phyloP scores from a whole-genome alignment of 2,888 invertebrate genomes.

The Dinocampus coccinellae region DNA sequence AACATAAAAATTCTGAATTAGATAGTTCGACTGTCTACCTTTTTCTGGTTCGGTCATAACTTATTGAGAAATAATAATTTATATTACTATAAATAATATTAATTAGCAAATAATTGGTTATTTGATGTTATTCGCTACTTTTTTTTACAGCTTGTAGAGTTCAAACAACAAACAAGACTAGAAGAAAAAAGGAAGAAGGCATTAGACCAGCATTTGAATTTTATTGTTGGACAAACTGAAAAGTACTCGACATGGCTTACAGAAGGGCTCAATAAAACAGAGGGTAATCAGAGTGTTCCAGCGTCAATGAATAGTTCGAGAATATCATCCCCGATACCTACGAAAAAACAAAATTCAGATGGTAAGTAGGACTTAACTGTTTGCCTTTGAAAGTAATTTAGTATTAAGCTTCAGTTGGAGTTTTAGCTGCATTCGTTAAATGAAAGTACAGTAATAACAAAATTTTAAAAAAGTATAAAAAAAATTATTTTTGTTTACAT shows the following conservation, averaged over 20 bases:
- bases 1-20: constrained; percentile 58
- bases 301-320: constrained; percentile 68
- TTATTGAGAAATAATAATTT: constrained; percentile 45
- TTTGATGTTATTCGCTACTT: constrained; percentile 28
- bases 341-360: constrained; percentile 64
- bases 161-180: constrained; percentile 90
- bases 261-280: constrained; percentile 82
- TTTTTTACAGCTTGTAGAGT: constrained; percentile 83
- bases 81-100: background rate
- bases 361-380: constrained; percentile 54
- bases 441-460: too few species aligned
- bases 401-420: background rate
- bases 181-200: constrained; percentile 96
- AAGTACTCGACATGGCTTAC: constrained; percentile 93
- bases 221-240: constrained; percentile 98
- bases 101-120: background rate
- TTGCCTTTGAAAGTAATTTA: background rate
- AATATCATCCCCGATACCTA: constrained; percentile 65
- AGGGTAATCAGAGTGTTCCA: constrained; percentile 64
- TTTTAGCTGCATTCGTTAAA: too few species aligned
- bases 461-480: background rate
- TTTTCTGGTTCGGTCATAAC: constrained; percentile 38
- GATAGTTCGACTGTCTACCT: constrained; percentile 39
- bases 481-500: constrained; percentile 31
- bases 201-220: constrained; percentile 95